Base-by-base conservation (phyloP, 2,113 vertebrate species). In the Lophura nycthemera region DNA sequence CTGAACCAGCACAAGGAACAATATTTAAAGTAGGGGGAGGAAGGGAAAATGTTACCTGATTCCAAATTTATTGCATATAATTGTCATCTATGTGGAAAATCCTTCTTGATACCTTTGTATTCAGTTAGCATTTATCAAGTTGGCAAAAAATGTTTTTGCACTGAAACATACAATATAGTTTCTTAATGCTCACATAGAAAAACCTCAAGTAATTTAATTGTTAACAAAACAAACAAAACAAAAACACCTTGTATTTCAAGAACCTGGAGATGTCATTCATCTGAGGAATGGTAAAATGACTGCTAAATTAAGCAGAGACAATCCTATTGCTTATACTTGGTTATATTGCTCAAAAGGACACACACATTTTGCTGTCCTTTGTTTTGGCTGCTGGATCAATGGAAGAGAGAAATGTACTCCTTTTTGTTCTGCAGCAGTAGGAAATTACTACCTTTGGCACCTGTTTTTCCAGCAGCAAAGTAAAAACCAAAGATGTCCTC, bases 1-100 rank as follows among this genome's bases (percentile, higher is more conserved):
- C 40, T 57, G 40, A 5, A 3, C 22, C n/a, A n/a, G 13, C 10
- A 21, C 0, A 1, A 63, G 73, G 19, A 47, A 4, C 52, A 10
- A 22, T 17, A 48, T 60, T 63, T 12, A 11, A 32, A 73, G 52
- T 24, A 18, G 40, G 15, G 27, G 27, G 24, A 50, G 12, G 24
- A 87, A 60, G 16, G 11, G 36, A 42, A 66, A 18, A 10, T 8
- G 27, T n/a, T 75, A 27, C 47, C 19, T 2, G 8, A 10, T 69
- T 43, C 34, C 52, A 56, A 56, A 59, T 84, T 3, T 10, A 64
- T 25, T 12, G 47, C 21, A 21, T 11, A 2, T 21, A 59, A 54
- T 69, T 18, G 20, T 60, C 18, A 6, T 8, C 42, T 73, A 38
- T 45, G 45, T 10, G 32, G 45, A 8, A 50, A 88, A 20, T 43